These are phyloP conservation scores for Sylvilagus floridanus DNA, from an alignment of 2,797 vertebrate genomes.

Conservation along the genomic window DNA sequence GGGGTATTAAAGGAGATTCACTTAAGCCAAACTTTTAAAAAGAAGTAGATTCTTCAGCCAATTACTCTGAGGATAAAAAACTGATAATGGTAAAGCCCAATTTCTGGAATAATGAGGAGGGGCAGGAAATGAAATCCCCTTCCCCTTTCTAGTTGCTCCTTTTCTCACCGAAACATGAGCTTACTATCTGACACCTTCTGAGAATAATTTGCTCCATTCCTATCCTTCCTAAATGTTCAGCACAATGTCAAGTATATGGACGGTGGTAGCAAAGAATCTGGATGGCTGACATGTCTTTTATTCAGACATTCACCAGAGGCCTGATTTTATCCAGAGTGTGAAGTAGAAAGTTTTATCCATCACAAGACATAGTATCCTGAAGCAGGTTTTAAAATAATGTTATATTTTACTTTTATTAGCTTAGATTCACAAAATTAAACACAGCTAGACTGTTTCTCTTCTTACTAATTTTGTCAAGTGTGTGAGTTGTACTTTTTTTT, in stretches of 20 bases:
- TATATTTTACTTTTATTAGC: constrained; percentile 40
- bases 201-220: constrained; percentile 40
- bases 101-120: constrained; percentile 42
- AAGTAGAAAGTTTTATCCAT: background rate
- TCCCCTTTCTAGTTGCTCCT: background rate
- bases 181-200: background rate
- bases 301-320: background rate
- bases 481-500: background rate
- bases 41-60: background rate
- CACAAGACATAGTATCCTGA: background rate
- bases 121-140: constrained; percentile 28
- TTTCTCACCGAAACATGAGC: constrained; percentile 46
- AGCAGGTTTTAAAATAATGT: constrained; percentile 59
- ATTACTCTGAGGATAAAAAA: constrained; percentile 35
- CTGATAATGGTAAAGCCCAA: constrained; percentile 15
- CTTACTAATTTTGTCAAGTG: background rate
- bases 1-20: constrained; percentile 44
- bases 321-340: constrained; percentile 39
- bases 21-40: constrained; percentile 41
- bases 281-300: constrained; percentile 43
- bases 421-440: constrained; percentile 62
- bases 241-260: background rate
- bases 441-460: background rate
- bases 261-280: constrained; percentile 9
- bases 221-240: background rate